Evolutionary conservation across 2,797 vertebrate genomes (phyloP).

Genomic region (Merluccius polli): DNA sequence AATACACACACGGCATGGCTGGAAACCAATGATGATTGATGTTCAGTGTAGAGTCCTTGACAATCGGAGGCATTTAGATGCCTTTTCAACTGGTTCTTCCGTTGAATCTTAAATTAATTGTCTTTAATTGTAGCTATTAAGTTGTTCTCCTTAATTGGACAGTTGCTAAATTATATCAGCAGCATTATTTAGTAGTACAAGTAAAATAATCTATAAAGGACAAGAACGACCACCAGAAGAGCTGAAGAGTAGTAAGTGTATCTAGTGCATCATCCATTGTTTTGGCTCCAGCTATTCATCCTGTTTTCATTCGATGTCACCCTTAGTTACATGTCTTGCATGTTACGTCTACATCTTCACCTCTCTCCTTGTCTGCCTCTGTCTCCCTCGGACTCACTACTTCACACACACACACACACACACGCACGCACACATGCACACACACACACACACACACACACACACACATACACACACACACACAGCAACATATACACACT

Average conservation of each 20-base stretch:
- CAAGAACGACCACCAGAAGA: background rate
- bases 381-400: background rate
- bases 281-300: background rate
- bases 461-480: background rate
- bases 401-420: slow-evolving; percentile 4
- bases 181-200: background rate
- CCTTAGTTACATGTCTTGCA: slow-evolving; percentile 15
- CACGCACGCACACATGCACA: background rate
- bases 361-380: slow-evolving; percentile 3
- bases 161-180: background rate
- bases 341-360: slow-evolving; percentile 21
- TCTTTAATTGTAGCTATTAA: background rate
- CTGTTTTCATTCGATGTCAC: slow-evolving; percentile 23
- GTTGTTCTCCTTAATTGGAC: background rate
- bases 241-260: background rate
- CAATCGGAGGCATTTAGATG: background rate
- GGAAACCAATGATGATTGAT: background rate
- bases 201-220: background rate
- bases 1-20: background rate
- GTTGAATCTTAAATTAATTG: background rate
- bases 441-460: background rate
- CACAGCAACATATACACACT: background rate
- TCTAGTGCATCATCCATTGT: background rate
- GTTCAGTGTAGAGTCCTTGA: background rate
- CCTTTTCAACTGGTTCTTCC: background rate